phyloP scores from a whole-genome alignment of 2,888 invertebrate species.

The Aphelenchoides bicaudatus region DNA sequence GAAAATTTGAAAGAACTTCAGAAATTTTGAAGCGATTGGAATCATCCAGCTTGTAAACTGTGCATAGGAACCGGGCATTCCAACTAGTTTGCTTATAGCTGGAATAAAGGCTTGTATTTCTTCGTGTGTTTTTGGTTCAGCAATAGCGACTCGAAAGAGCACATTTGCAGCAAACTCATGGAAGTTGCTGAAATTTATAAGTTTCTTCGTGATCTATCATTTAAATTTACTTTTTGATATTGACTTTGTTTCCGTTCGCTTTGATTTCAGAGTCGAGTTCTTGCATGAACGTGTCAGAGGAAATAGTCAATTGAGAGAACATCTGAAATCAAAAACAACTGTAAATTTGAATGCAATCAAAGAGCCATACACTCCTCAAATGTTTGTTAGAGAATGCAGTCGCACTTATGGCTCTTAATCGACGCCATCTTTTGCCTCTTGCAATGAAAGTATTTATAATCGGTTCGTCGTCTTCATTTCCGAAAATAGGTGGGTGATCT shows the following conservation, averaged over 20 bases:
- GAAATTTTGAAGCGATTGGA: too few relatives aligned
- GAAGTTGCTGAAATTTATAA: constrained; percentile 47
- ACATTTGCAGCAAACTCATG: constrained; percentile 65
- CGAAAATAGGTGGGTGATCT: constrained; percentile 39
- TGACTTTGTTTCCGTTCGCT: too few relatives aligned
- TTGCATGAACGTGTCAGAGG: too few relatives aligned
- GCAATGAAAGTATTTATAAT: constrained; percentile 61
- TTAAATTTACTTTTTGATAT: too few relatives aligned
- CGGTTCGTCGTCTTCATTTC: constrained; percentile 44
- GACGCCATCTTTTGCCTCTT: constrained; percentile 65
- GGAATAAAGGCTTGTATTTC: not conserved
- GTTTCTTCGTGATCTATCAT: too few relatives aligned
- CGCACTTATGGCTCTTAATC: constrained; percentile 64
- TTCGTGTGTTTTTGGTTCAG: not conserved
- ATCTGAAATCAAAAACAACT: constrained; percentile 49
- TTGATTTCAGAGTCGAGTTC: too few relatives aligned
- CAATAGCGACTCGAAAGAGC: constrained; percentile 61
- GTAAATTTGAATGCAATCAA: not conserved
- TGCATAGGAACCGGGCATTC: too few relatives aligned
- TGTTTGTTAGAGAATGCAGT: constrained; percentile 65
- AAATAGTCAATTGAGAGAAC: too few relatives aligned
- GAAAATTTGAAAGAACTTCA: too few relatives aligned
- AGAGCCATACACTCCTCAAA: constrained; percentile 61
- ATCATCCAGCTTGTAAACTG: too few relatives aligned
- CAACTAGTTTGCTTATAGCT: not conserved